Evolutionary conservation across 2,888 invertebrate genomes (phyloP).

Genomic region (Pristionchus exspectatus): DNA sequence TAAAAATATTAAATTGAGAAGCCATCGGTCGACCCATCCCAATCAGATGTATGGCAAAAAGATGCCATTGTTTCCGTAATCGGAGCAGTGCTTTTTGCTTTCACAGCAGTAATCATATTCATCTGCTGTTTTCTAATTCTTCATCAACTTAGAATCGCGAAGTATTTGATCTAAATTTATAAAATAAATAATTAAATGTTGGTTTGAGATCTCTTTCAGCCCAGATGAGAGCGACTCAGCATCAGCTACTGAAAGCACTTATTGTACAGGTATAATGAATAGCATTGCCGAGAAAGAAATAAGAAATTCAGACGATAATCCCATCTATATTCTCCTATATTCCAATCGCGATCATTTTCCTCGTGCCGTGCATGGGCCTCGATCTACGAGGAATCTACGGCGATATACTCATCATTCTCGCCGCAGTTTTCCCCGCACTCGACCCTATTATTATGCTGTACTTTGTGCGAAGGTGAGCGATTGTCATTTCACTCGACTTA

Average conservation of each 20-base stretch:
- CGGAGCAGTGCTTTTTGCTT: background rate
- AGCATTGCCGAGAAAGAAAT: no score
- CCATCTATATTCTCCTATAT: background rate
- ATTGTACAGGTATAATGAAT: background rate
- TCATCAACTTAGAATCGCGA: background rate
- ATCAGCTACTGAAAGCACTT: background rate
- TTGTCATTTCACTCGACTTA: background rate
- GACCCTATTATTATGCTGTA: background rate
- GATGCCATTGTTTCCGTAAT: background rate
- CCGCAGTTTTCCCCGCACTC: background rate
- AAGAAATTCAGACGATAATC: background rate
- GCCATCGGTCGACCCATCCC: background rate
- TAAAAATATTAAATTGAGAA: background rate
- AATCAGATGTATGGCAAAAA: background rate
- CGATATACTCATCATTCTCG: background rate
- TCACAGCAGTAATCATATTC: background rate
- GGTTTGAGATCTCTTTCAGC: background rate
- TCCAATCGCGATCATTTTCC: background rate
- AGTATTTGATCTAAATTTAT: background rate
- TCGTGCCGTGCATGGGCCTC: background rate
- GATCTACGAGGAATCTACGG: background rate
- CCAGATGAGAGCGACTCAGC: background rate
- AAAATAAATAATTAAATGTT: no score
- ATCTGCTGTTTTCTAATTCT: background rate
- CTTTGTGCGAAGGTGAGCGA: background rate